Evolutionary conservation across 2,113 vertebrate species (phyloP), one percentile per base, ranked within the genome.

Genomic region (Salvelinus namaycush): DNA sequence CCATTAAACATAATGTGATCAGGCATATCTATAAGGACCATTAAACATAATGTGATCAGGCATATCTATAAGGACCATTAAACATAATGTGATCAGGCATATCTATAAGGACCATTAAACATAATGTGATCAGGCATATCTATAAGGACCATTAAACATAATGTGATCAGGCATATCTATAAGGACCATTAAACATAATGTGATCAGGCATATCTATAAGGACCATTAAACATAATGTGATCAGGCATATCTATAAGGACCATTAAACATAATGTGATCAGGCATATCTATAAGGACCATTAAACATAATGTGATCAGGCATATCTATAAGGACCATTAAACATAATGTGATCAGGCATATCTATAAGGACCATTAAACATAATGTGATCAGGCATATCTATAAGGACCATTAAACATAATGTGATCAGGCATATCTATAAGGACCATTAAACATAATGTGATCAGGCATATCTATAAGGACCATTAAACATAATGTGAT

Each of bases 1-100:
- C 94, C 95, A 26, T 95, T 95, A 94, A 84, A 85, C 87, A 87
- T 90, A 89, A 91, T 89, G 85, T 90, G 90, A 91, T 73, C 91
- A 79, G 81, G 83, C 91, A 84, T 92, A 87, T 90, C 44, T 12
- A 48, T 26, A 48, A 7, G 12, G 44, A 89, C 91, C 91, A 92
- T 95, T 95, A 94, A 84, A 85, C 86, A 87, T 90, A 89, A 91
- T 89, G 85, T 90, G 90, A 91, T 72, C 90, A 79, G 81, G 84
- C 91, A 84, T 92, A 87, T 90, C 31, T 34, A 34, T 39, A 39
- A 8, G 34, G 34, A 95, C 94, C 95, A 31, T 95, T 95, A 94
- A 84, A 85, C 86, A 87, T 90, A 89, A 91, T 89, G 85, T 90
- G 90, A 91, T 0, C 29, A 29, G 29, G 29, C 29, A 29, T 29